phyloP scores from a whole-genome alignment of 1,140 invertebrate species.

The Drosophila sp. region DNA sequence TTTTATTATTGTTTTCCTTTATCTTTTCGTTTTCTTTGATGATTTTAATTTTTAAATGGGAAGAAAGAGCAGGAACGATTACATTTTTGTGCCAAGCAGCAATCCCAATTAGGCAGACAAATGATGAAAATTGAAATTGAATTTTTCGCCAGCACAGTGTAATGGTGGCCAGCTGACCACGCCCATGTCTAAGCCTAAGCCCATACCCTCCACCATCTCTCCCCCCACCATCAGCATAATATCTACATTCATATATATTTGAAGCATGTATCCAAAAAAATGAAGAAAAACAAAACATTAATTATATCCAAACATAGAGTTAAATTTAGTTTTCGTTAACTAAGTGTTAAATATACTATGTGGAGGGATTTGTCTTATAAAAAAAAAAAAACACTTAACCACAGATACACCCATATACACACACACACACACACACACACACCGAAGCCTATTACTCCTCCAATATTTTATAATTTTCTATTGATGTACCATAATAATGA shows the following conservation, averaged over 20 bases:
- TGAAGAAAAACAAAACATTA: background rate
- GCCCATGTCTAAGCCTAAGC: background rate
- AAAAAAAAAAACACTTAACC: background rate
- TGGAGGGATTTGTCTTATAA: background rate
- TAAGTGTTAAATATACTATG: background rate
- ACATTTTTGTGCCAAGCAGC: conserved; percentile 44
- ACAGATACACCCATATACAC: background rate
- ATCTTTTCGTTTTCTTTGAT: background rate
- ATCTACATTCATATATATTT: conserved; percentile 1
- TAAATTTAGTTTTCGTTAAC: background rate
- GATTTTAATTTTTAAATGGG: background rate
- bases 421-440: background rate
- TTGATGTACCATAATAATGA: conserved; percentile 1
- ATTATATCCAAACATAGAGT: background rate
- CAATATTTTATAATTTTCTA: background rate
- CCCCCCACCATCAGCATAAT: background rate
- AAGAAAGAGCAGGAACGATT: conserved; percentile 45
- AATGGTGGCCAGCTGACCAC: conserved; percentile 37
- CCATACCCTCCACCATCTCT: background rate
- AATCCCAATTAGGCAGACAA: conserved; percentile 33
- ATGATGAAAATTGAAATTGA: conserved; percentile 4
- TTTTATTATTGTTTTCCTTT: background rate
- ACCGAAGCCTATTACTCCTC: background rate
- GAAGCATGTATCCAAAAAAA: conserved; percentile 12
- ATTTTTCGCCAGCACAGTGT: conserved; percentile 47